Conservation (phyloP, 2,797 vertebrate genomes). For the Australoheros facetus region DNA sequence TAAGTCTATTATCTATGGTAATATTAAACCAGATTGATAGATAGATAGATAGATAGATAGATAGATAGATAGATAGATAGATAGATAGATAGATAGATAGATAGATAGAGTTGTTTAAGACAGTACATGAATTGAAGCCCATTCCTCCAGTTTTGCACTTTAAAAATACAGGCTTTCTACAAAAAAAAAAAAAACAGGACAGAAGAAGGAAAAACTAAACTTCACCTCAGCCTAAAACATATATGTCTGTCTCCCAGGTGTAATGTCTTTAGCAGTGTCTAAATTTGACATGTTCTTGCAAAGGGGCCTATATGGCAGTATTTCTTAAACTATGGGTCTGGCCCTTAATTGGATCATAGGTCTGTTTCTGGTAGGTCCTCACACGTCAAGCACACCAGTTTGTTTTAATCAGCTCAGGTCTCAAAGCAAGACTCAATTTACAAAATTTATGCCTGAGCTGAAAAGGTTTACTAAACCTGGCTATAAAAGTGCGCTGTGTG, state of each 20-base stretch:
- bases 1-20: background rate
- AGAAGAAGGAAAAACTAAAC: conserved; percentile 25
- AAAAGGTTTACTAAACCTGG: conserved; percentile 68
- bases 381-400: conserved; percentile 69
- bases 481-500: conserved; percentile 58
- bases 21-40: fast-evolving
- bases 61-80: too few species aligned
- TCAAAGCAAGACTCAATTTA: conserved; percentile 70
- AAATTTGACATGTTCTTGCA: conserved; percentile 8
- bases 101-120: background rate
- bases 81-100: fast-evolving
- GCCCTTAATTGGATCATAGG: conserved; percentile 71
- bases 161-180: conserved; percentile 3
- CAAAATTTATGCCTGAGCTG: conserved; percentile 72
- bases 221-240: conserved; percentile 40
- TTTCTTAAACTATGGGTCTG: conserved; percentile 56
- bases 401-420: conserved; percentile 77
- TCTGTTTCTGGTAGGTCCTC: conserved; percentile 74
- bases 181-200: conserved; percentile 1
- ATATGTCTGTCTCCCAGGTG: conserved; percentile 40
- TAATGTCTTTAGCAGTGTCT: conserved; percentile 46
- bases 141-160: background rate
- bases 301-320: conserved; percentile 40
- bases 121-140: background rate
- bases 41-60: too few species aligned